Percentiles rank a stretch among this genome's conserved stretches.
These are phyloP conservation scores for Discoglossus pictus DNA, from an alignment of 2,797 vertebrate species.

Conservation along the genomic window DNA sequence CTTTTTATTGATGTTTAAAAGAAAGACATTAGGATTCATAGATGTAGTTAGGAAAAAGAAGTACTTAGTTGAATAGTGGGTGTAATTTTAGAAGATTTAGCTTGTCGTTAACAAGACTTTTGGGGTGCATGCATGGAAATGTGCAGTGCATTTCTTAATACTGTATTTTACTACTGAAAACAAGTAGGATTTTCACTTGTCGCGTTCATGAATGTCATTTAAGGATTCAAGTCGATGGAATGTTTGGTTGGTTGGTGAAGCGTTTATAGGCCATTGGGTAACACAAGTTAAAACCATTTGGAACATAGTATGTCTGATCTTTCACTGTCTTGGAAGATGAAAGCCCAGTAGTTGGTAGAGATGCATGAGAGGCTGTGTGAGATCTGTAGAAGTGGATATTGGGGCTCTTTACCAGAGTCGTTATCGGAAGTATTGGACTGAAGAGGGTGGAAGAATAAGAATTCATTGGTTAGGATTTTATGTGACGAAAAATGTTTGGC, in stretches of 20 bases:
- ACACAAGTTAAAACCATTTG: not conserved
- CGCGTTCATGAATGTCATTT: conserved; percentile 65
- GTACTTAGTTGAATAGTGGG: conserved; percentile 75
- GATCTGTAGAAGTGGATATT: no score
- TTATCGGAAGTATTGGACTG: no score
- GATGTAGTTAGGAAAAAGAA: conserved; percentile 74
- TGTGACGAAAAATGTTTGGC: no score
- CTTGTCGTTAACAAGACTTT: conserved; percentile 74
- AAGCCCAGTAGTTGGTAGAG: no score
- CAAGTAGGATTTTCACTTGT: conserved; percentile 58
- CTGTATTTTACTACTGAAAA: conserved; percentile 68
- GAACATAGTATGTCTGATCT: no score
- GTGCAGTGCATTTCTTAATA: conserved; percentile 71
- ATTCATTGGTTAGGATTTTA: no score
- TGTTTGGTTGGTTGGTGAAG: conserved; percentile 3
- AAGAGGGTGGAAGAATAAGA: no score
- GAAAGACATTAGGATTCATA: conserved; percentile 67
- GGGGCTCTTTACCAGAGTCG: no score
- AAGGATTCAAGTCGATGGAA: conserved; percentile 64
- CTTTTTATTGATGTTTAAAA: conserved; percentile 71
- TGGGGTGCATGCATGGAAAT: conserved; percentile 78
- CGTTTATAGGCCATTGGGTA: not conserved
- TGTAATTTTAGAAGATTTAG: conserved; percentile 77
- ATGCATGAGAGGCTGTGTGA: no score
- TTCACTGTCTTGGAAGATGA: no score